Evolutionary conservation across 2,888 invertebrate genomes (phyloP), one percentile per base, ranked within the genome.

Genomic region (Hemistola chrysoprasaria): DNA sequence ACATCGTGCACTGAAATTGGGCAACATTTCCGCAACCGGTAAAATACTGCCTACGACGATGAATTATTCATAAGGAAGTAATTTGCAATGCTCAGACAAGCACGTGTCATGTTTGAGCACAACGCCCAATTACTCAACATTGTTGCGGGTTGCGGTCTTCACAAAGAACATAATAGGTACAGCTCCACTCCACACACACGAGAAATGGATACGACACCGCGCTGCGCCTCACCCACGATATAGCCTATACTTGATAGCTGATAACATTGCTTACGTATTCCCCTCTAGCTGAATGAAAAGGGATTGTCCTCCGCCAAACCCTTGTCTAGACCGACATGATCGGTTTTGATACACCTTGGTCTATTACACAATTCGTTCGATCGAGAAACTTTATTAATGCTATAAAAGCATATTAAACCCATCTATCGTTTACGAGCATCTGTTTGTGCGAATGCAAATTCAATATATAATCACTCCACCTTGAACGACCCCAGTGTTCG

Each of bases 371-470:
- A 56, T 56, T 52, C 47, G 57, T 55, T 58, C 43, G 53, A 60
- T 56, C 53, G 52, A 28, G 37, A 52, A 60, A 59, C 54, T 65
- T 63, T 58, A 57, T 56, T 53, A 54, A 52, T 43, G 57, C 60
- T 53, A 56, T 56, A 49, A 59, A 63, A 65, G 54, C 56, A 59
- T 50, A 54, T 55, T 56, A 53, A 54, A 60, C 54, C 41, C 40
- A 59, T 62, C 56, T 56, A 56, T 48, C 53, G 54, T 65, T 70
- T 57, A 63, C 60, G 58, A 59, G 51, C 50, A 55, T 55, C 62
- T 66, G 62, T 68, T 71, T 67, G 65, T 68, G 59, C 61, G 65
- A 74, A 78, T 74, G 71, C 65, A 68, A 74, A 72, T 71, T 66
- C 61, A 59, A 56, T 71, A 67, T 74, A 69, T 71, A 76, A 76